Base-by-base conservation (phyloP, 2,797 vertebrate genomes). In the Leptatherina wallacei region DNA sequence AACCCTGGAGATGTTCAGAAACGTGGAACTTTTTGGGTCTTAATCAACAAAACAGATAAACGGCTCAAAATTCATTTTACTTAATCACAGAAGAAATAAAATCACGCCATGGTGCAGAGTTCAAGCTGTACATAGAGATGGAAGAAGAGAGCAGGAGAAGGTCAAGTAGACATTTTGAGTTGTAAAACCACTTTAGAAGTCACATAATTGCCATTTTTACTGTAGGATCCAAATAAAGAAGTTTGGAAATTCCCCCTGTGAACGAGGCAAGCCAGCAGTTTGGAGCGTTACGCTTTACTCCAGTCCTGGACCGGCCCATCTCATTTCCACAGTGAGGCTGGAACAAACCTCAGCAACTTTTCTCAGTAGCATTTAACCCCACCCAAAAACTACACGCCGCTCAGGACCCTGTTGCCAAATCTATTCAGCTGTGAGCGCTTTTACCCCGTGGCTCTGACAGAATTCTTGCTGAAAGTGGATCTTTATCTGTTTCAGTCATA, bases 211-310 rank as follows among this genome's bases (percentile, higher is more conserved):
- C 76, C 32, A 40, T 84, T 84, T 27, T 88, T 81, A 71, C 61
- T 66, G 51, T 63, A 56, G 16, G 52, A 57, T 69, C 80, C 82
- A 89, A 86, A 89, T 76, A 65, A 60, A 85, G 85, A 80, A 63
- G 55, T 49, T 60, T 78, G 80, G 83, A 85, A 90, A 84, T 72
- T 88, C 89, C 88, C 81, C 66, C 60, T 59, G 62, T 54, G 60
- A 78, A 75, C 69, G 62, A 14, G 61, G 3, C 61, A 13, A 66
- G 58, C 64, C 70, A 65, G 73, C 69, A 69, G 65, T 80, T 80
- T 52, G 77, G 78, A 84, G 64, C 78, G 52, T 72, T 70, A 62
- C 69, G 60, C 64, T 74, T 71, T 35, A 42, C 75, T 79, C 64
- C 62, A 71, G 22, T 79, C 75, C 73, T 18, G 22, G 52, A 33